These are phyloP conservation scores for Heliconius ethilla DNA, from an alignment of 2,888 invertebrate genomes.

Conservation along the genomic window DNA sequence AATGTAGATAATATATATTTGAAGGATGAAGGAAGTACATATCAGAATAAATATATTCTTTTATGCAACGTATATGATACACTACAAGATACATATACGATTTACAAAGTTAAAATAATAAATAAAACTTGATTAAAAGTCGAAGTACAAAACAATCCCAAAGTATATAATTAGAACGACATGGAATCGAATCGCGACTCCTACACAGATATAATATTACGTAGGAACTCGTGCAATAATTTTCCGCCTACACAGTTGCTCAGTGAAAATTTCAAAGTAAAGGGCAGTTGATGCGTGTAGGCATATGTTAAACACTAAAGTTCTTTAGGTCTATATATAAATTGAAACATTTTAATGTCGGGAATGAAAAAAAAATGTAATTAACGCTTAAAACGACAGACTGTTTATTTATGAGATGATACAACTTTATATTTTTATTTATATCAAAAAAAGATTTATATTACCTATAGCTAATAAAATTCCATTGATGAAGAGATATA, in stretches of 20 bases:
- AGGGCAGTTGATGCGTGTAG: slow-evolving; percentile 37
- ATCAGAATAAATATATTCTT: not conserved
- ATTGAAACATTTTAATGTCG: slow-evolving; percentile 12
- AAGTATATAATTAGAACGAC: slow-evolving; percentile 37
- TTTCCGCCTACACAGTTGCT: slow-evolving; percentile 42
- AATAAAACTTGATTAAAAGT: not conserved
- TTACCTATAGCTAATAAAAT: not conserved
- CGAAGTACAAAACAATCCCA: slow-evolving; percentile 22
- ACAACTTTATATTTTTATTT: not conserved
- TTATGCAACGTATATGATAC: not conserved
- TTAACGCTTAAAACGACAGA: not conserved
- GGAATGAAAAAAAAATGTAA: not conserved
- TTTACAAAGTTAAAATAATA: not conserved
- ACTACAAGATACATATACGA: not conserved
- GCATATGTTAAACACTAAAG: slow-evolving; percentile 19
- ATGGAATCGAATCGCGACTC: slow-evolving; percentile 45
- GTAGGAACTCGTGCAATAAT: slow-evolving; percentile 44
- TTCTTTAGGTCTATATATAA: slow-evolving; percentile 5
- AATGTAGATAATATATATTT: too few relatives aligned
- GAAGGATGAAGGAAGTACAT: not conserved
- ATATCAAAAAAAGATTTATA: not conserved
- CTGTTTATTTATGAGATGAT: not conserved
- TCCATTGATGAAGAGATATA: not conserved
- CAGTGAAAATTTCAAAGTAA: slow-evolving; percentile 41
- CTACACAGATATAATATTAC: slow-evolving; percentile 43